Evolutionary conservation across 1,140 invertebrate species (phyloP).

Genomic region (Diabrotica virgifera): DNA sequence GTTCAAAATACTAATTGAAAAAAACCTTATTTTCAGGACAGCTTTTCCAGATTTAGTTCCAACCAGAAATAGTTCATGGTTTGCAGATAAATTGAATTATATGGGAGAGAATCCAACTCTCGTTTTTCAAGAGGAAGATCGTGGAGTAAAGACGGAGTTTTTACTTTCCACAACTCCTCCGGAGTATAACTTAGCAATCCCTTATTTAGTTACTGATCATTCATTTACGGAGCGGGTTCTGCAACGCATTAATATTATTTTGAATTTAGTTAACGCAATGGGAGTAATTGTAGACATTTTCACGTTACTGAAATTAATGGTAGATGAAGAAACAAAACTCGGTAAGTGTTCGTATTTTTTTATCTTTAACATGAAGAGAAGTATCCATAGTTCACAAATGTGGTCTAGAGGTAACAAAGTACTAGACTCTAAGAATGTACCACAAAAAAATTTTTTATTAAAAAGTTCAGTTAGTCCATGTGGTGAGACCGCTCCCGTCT

Average conservation of each 20-base stretch:
- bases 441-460: too few species aligned
- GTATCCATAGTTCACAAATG: too few species aligned
- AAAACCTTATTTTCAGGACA: neutral
- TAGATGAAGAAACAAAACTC: slow-evolving; percentile 39
- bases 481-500: too few species aligned
- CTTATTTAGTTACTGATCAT: slow-evolving; percentile 3
- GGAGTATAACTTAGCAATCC: slow-evolving; percentile 16
- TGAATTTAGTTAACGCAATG: slow-evolving; percentile 56
- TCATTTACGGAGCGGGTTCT: slow-evolving; percentile 46
- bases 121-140: slow-evolving; percentile 14
- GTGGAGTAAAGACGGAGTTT: slow-evolving; percentile 16
- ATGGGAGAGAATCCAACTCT: slow-evolving; percentile 22
- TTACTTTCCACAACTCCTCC: slow-evolving; percentile 20
- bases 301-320: slow-evolving; percentile 57
- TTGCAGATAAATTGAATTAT: slow-evolving; percentile 7
- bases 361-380: too few species aligned
- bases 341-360: slow-evolving; percentile 19
- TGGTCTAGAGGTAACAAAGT: too few species aligned
- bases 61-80: neutral
- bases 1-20: too few species aligned
- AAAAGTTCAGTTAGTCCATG: too few species aligned
- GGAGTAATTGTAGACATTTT: slow-evolving; percentile 57
- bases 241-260: slow-evolving; percentile 59
- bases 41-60: neutral
- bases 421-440: too few species aligned